These are phyloP conservation scores for Branchellion lobata DNA, from an alignment of 2,888 invertebrate species.

Conservation along the genomic window DNA sequence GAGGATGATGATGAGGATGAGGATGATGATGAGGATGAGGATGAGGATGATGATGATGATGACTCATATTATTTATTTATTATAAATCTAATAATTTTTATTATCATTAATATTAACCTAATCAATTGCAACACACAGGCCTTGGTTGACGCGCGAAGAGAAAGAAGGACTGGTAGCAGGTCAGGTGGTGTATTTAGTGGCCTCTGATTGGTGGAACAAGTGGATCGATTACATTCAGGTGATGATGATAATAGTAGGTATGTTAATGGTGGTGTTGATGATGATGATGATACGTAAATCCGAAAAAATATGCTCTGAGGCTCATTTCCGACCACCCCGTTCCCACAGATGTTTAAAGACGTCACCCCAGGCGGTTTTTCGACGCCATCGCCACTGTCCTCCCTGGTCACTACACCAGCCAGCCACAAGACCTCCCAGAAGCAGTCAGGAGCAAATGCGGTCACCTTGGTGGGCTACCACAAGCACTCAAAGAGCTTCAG, in stretches of 20 bases:
- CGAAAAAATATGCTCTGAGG: too few relatives aligned
- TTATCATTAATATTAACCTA: too few relatives aligned
- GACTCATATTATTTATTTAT: background rate
- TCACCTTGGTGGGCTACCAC: slow-evolving; percentile 8
- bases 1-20: background rate
- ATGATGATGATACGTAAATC: background rate
- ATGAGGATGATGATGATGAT: background rate
- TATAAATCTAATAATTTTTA: too few relatives aligned
- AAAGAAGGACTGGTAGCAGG: slow-evolving; percentile 75
- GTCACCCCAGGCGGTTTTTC: background rate
- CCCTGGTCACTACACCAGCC: background rate
- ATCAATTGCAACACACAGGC: slow-evolving; percentile 63
- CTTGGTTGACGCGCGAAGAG: slow-evolving; percentile 79
- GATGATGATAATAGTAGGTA: too few relatives aligned
- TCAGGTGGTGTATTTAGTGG: slow-evolving; percentile 85
- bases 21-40: slow-evolving; percentile 5
- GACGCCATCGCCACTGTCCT: background rate
- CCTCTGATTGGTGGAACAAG: slow-evolving; percentile 80
- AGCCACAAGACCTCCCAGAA: background rate
- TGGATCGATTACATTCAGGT: slow-evolving; percentile 71
- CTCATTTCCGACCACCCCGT: too few relatives aligned
- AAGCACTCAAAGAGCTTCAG: background rate
- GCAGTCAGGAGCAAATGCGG: background rate
- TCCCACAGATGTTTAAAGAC: background rate
- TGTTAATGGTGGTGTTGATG: too few relatives aligned